Evolutionary conservation across 92 coral and sea anemone genomes (phyloP), one percentile per base, ranked within the genome.

Genomic region (Phenganax stokvisi): DNA sequence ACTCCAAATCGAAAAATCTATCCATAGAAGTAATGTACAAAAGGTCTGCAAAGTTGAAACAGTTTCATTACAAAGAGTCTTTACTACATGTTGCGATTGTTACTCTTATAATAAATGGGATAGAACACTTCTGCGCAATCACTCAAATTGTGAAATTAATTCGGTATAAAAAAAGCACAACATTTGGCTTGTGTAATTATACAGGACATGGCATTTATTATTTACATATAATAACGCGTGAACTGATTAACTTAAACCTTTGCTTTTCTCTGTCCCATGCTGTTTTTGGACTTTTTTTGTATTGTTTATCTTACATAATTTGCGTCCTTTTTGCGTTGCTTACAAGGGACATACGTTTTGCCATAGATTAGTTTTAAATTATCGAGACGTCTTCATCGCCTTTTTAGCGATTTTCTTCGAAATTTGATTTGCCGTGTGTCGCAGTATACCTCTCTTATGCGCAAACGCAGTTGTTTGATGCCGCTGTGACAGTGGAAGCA

Each of bases 81-180:
- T 58, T 58, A 10, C 63, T 58, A 11, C 16, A 11, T 10, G 58
- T 7, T 10, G 71, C 71, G 12, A 27, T 27, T 17, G 20, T 27
- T 1, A 27, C 29, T 47, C 9, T 31, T 31, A 3, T 67, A 3
- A 67, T 7, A 28, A 31, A 67, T 31, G 68, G 54, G 31, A 29
- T 57, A 29, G 17, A 28, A 20, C 56, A 8, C 30, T 57, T 76
- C 12, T 57, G 56, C 68, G 80, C 63, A 57, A 57, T 76, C 67
- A 76, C 44, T 76, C 57, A 76, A 76, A 76, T 52, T 57, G 25
- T 31, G 80, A 9, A 76, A 76, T 76, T n/a, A 44, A 76, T 29
- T 62, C 10, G 54, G 67, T 76, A 76, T 20, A 20, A 76, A 57
- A 62, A 78, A 78, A 77, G 67, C 44, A 54, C 73, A 51, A 78